Evolutionary conservation across 2,888 invertebrate genomes (phyloP).

Genomic region (Xiphydria camelus): DNA sequence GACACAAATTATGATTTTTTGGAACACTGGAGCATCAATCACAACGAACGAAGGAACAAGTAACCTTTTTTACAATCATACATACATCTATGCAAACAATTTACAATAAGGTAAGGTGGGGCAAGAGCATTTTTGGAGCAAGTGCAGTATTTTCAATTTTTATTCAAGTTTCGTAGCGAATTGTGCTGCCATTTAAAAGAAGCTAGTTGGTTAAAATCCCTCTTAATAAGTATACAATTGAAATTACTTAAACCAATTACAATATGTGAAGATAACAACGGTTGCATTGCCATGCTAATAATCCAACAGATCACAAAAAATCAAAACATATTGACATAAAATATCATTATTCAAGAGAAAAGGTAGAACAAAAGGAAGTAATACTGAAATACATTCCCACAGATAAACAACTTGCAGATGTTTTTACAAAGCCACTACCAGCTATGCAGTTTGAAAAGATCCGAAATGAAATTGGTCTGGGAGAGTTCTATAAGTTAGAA

Average conservation of each 20-base stretch:
- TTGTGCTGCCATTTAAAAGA: too few relatives aligned
- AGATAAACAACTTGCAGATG: conserved; percentile 61
- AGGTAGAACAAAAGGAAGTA: conserved; percentile 50
- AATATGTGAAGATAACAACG: conserved; percentile 43
- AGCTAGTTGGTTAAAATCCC: conserved; percentile 40
- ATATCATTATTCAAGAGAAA: conserved; percentile 28
- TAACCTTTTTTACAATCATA: too few relatives aligned
- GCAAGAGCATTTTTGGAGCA: too few relatives aligned
- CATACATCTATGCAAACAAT: too few relatives aligned
- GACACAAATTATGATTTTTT: too few relatives aligned
- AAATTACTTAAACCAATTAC: conserved; percentile 22
- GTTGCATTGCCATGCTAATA: conserved; percentile 41
- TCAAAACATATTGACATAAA: conserved; percentile 45
- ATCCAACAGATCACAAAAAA: conserved; percentile 32
- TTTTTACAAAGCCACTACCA: conserved; percentile 48
- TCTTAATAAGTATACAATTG: conserved; percentile 31
- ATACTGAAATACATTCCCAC: conserved; percentile 62
- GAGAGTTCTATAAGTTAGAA: too few relatives aligned
- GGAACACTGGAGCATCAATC: too few relatives aligned
- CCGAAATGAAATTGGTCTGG: neutral
- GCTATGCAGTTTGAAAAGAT: neutral
- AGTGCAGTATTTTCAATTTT: too few relatives aligned
- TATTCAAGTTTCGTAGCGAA: too few relatives aligned
- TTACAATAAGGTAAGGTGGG: too few relatives aligned
- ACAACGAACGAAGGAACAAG: too few relatives aligned